These are phyloP conservation scores for Helarctos malayanus DNA, from an alignment of 2,797 vertebrate genomes.

Conservation along the genomic window DNA sequence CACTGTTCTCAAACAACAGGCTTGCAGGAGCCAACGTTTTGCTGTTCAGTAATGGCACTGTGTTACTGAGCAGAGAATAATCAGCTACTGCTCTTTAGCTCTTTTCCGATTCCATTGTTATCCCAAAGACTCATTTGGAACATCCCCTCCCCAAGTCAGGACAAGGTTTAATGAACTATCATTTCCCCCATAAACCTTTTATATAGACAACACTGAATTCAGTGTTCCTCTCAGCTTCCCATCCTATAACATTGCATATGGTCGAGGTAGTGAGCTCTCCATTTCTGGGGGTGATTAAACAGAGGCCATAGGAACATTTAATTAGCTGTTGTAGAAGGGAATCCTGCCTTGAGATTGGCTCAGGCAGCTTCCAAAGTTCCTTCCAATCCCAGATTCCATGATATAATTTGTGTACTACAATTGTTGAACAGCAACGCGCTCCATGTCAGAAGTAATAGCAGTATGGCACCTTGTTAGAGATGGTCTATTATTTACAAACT, in stretches of 20 bases:
- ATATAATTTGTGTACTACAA: conserved; percentile 24
- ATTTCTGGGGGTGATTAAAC: conserved; percentile 54
- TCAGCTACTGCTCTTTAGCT: conserved; percentile 48
- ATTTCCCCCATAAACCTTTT: conserved; percentile 27
- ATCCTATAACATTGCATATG: conserved; percentile 50
- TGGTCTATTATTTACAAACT: conserved; percentile 8
- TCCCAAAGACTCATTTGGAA: conserved; percentile 58
- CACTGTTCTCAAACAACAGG: conserved; percentile 71
- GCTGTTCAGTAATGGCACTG: conserved; percentile 63
- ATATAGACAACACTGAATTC: background rate
- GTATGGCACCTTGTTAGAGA: background rate
- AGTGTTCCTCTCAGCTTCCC: conserved; percentile 37
- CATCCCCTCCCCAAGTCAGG: background rate
- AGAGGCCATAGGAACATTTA: conserved; percentile 18
- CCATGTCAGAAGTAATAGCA: conserved; percentile 39
- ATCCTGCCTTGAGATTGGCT: conserved; percentile 27
- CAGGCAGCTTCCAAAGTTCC: conserved; percentile 53
- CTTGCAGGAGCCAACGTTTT: conserved; percentile 66
- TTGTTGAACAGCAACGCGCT: conserved; percentile 3
- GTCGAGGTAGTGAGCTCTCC: conserved; percentile 49
- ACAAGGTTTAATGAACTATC: conserved; percentile 25
- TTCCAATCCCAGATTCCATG: conserved; percentile 53
- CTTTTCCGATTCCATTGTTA: conserved; percentile 46
- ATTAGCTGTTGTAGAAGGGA: conserved; percentile 43
- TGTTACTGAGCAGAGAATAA: conserved; percentile 68